Base-by-base conservation (phyloP, 2,888 invertebrate species). In the Pachymerium ferrugineum region DNA sequence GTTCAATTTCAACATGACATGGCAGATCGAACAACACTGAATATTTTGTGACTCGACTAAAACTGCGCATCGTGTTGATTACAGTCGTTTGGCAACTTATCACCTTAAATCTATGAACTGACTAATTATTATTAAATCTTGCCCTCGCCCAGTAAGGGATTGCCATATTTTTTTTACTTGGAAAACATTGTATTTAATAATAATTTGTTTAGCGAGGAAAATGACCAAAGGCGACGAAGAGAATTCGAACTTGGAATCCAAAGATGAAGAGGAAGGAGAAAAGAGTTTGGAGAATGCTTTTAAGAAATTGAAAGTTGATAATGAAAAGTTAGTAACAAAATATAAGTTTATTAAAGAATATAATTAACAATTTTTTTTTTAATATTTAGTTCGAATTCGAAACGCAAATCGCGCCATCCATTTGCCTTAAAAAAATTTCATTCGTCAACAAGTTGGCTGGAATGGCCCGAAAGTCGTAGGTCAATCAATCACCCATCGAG, bases 221-320 rank as follows among this genome's bases (percentile, higher is more conserved):
- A 54, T 54, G 54, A 54, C 54, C 10, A 22, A 25, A 25, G 54
- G 54, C 8, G 19, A 22, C 19, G 22, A 16, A n/a, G n/a, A n/a
- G n/a, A n/a, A n/a, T n/a, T 47, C 47, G 22, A 3, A 25, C 25
- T 22, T 25, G 54, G 19, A 54, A 54, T 12, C 6, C 1, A 14
- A 47, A 47, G 16, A 47, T 22, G 47, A 47, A 47, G 16, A 12
- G 42, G 42, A 14, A 4, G 5, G 8, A 8, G 22, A 25, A 3
- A 22, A 19, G 25, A 22, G 12, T 8, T 54, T 75, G 25, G 42
- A 73, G 25, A 29, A 22, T 1, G 75, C 75, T n/a, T 75, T 75
- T 33, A 75, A 74, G 47, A 75, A 74, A 29, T 29, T 75, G n/a
- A 67, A 72, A 62, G 73, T 75, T 22, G 75, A 75, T 35, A 4